Evolutionary conservation across 1,140 invertebrate species (phyloP).

Genomic region (Drosophila chauvacae): DNA sequence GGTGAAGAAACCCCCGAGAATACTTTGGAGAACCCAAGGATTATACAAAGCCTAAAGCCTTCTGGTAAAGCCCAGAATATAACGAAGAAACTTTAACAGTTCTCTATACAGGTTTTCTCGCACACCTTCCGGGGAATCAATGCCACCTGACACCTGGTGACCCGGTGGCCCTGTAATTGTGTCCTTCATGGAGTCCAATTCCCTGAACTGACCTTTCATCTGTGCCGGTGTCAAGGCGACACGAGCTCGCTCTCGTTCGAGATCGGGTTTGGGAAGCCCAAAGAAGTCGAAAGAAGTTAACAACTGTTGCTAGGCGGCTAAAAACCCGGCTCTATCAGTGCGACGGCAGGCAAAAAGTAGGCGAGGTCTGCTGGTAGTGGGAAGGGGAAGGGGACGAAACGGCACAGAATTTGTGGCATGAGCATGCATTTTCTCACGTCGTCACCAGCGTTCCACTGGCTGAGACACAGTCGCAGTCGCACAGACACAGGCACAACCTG

Average conservation of each 20-base stretch:
- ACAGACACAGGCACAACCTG: conserved; percentile 43
- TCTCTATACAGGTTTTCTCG: not conserved
- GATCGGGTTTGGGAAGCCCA: conserved; percentile 18
- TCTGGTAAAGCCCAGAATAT: not conserved
- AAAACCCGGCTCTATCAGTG: conserved; percentile 42
- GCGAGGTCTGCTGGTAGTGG: not conserved
- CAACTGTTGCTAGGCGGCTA: conserved; percentile 51
- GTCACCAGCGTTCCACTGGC: conserved; percentile 55
- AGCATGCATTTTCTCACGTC: conserved; percentile 80
- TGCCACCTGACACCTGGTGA: conserved; percentile 12
- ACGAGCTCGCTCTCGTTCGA: conserved; percentile 34
- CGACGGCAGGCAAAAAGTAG: conserved; percentile 35
- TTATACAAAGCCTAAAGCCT: not conserved
- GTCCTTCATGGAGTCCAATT: conserved; percentile 14
- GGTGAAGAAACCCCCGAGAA: conserved; percentile 4
- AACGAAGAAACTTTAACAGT: not conserved
- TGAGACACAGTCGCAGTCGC: conserved; percentile 17
- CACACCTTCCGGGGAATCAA: not conserved
- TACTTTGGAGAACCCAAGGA: not conserved
- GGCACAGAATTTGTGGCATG: conserved; percentile 81
- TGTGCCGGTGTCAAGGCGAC: conserved; percentile 43
- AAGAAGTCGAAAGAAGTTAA: conserved; percentile 21
- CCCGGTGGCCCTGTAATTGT: conserved; percentile 16
- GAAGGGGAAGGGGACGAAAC: conserved; percentile 21
- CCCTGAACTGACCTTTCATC: conserved; percentile 52